Conservation (phyloP, 2,113 vertebrate species). For the Gavialis gangeticus region DNA sequence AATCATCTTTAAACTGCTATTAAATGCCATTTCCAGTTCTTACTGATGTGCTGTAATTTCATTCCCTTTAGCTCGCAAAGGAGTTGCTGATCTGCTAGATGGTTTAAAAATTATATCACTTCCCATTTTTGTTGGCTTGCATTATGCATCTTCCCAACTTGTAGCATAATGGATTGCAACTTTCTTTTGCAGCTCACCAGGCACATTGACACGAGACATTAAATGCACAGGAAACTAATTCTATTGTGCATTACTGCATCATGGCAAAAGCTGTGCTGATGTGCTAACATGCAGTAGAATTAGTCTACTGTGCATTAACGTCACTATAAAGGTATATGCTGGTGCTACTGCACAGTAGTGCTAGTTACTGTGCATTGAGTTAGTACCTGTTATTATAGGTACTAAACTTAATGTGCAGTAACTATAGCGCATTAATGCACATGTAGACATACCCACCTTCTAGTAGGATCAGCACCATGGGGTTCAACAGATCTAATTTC, state of each 20-base stretch:
- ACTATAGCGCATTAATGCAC: too few relatives aligned
- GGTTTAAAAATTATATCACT: background rate
- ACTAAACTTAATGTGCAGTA: too few relatives aligned
- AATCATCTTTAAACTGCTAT: background rate
- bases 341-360: too few relatives aligned
- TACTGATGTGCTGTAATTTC: background rate
- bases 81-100: background rate
- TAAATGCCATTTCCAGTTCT: background rate
- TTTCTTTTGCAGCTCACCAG: background rate
- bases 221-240: too few relatives aligned
- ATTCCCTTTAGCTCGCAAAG: background rate
- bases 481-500: background rate
- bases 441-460: background rate
- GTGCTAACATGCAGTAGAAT: too few relatives aligned
- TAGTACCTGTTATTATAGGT: too few relatives aligned
- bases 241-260: too few relatives aligned
- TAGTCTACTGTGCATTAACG: too few relatives aligned
- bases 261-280: too few relatives aligned
- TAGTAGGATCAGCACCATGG: fast-evolving
- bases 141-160: background rate
- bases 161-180: fast-evolving
- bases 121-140: background rate
- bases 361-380: too few relatives aligned
- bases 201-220: too few relatives aligned
- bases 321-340: too few relatives aligned